These are phyloP conservation scores for Zaprionus gabonicus DNA, from an alignment of 1,140 invertebrate species.

Conservation along the genomic window DNA sequence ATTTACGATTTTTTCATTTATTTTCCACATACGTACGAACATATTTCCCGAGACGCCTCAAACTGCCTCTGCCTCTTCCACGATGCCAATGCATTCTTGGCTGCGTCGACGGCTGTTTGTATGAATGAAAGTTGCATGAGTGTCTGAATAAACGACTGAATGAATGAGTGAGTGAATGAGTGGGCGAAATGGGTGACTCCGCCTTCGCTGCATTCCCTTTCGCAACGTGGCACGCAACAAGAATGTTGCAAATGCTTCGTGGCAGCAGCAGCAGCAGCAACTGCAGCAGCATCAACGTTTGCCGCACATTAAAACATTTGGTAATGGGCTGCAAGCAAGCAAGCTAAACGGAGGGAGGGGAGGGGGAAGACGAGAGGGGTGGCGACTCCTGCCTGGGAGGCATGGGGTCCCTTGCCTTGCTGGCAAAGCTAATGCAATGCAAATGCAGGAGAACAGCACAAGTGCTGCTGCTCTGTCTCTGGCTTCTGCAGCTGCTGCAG, in stretches of 20 bases:
- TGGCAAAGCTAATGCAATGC: conserved; percentile 45
- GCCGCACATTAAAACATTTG: conserved; percentile 78
- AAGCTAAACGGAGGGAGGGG: neutral
- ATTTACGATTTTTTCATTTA: conserved; percentile 70
- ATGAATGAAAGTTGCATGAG: conserved; percentile 80
- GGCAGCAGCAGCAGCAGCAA: conserved; percentile 43
- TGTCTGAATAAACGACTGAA: conserved; percentile 67
- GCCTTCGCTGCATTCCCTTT: conserved; percentile 9
- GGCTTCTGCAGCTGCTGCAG: conserved; percentile 26
- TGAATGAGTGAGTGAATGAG: conserved; percentile 71
- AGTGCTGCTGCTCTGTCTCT: conserved; percentile 17
- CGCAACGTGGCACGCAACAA: conserved; percentile 39
- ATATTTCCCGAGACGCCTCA: conserved; percentile 7
- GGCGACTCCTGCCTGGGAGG: neutral
- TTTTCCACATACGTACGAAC: conserved; percentile 36
- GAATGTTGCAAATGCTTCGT: conserved; percentile 71
- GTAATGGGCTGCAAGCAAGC: conserved; percentile 1
- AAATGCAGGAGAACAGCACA: conserved; percentile 37
- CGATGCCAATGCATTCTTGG: conserved; percentile 55
- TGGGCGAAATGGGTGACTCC: conserved; percentile 28
- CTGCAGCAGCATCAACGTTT: conserved; percentile 4
- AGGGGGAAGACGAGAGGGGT: too few species aligned
- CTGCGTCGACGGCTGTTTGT: conserved; percentile 52
- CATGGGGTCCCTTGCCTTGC: neutral
- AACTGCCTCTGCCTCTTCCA: conserved; percentile 17